A percentile compares a stretch with the other conserved stretches of the same genome.
Evolutionary conservation across 2,888 invertebrate species (phyloP).

Genomic region (Loripinus fragilis): DNA sequence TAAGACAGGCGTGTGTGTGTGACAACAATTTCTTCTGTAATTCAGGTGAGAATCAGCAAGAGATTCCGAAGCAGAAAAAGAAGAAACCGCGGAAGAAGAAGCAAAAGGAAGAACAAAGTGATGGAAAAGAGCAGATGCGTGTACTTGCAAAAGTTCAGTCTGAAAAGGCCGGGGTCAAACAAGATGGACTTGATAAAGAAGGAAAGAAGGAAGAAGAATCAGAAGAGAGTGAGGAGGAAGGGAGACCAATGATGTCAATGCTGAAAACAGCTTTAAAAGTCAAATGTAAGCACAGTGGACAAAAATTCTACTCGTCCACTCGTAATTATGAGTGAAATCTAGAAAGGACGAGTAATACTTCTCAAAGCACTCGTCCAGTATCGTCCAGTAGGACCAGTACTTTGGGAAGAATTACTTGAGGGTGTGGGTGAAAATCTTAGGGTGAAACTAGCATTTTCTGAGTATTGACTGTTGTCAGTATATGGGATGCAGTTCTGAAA

Average conservation of each 20-base stretch:
- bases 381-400: too few relatives aligned
- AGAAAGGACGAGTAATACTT: too few relatives aligned
- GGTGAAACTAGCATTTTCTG: too few relatives aligned
- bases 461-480: too few relatives aligned
- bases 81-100: constrained; percentile 24
- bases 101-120: neutral
- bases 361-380: too few relatives aligned
- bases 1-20: too few relatives aligned
- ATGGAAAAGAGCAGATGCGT: neutral
- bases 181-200: constrained; percentile 11
- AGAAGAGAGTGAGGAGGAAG: constrained; percentile 27
- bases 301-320: too few relatives aligned
- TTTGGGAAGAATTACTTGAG: too few relatives aligned
- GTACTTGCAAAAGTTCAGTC: neutral
- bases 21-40: too few relatives aligned
- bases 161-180: neutral
- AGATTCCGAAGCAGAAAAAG: neutral
- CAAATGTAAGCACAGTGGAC: neutral
- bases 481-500: too few relatives aligned
- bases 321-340: too few relatives aligned
- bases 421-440: too few relatives aligned
- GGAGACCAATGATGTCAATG: neutral
- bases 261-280: neutral
- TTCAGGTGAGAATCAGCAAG: neutral
- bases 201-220: constrained; percentile 39